Evolutionary conservation across 2,888 invertebrate species (phyloP).

Genomic region (Eupelmus urozonus): DNA sequence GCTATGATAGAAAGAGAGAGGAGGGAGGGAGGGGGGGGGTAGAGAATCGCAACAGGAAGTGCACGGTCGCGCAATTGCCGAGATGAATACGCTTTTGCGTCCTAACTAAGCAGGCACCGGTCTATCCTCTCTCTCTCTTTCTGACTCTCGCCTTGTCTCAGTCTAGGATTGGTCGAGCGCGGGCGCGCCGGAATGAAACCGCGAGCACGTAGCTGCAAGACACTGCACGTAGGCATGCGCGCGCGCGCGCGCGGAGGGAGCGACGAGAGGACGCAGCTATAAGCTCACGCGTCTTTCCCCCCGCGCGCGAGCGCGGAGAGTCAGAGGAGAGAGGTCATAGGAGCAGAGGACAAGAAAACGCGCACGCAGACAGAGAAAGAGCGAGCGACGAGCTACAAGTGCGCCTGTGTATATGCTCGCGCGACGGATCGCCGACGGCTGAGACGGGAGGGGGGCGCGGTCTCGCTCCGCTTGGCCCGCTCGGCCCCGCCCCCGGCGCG

Average conservation of each 20-base stretch:
- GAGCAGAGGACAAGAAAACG: slow-evolving; percentile 35
- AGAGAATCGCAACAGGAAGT: slow-evolving; percentile 44
- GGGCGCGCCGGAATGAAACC: slow-evolving; percentile 42
- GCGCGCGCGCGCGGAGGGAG: slow-evolving; percentile 2
- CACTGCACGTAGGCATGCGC: too few relatives aligned
- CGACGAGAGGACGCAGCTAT: background rate
- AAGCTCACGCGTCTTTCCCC: background rate
- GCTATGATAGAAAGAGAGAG: slow-evolving; percentile 13
- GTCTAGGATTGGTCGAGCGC: slow-evolving; percentile 39
- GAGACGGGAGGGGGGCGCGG: slow-evolving; percentile 11
- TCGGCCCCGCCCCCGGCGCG: background rate
- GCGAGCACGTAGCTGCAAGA: background rate
- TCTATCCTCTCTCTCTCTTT: slow-evolving; percentile 44
- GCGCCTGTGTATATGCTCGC: too few relatives aligned
- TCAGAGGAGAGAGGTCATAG: slow-evolving; percentile 31
- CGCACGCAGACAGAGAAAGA: background rate
- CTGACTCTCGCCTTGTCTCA: slow-evolving; percentile 45
- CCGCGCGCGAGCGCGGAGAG: background rate
- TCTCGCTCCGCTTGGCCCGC: too few relatives aligned
- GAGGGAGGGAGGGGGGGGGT: background rate
- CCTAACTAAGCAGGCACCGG: slow-evolving; percentile 38
- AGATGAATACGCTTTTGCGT: slow-evolving; percentile 42
- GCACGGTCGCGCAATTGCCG: slow-evolving; percentile 41
- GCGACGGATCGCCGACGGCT: background rate
- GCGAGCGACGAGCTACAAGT: background rate